Evolutionary conservation across 2,113 vertebrate species (phyloP), one percentile per base, ranked within the genome.

Genomic region (Elephas maximus): DNA sequence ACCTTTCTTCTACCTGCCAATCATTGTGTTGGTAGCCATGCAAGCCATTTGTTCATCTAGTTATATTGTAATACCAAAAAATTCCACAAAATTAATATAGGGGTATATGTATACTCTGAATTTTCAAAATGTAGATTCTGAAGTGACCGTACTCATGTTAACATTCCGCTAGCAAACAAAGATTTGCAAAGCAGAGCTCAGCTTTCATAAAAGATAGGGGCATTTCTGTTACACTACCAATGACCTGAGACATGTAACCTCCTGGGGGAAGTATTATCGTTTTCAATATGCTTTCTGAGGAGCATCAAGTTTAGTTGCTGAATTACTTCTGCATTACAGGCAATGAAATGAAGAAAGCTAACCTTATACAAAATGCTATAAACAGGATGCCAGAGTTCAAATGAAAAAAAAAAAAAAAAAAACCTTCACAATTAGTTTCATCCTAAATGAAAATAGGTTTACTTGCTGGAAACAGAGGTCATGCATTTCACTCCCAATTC

Each of bases 151-250:
- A 0, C 79, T 97, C 90, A 0, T 45, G 33, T 90, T n/a, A 93
- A 80, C 2, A 1, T 63, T 94, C 73, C 73, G 85, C 51, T 0
- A 9, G 92, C 67, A 96, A 97, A 73, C 53, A 73, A 53, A 96
- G 89, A 6, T 2, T 96, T 97, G 86, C 74, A 96, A 94, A 97
- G 67, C 95, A 96, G 96, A 98, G 91, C 83, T 96, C 82, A 93
- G 88, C 95, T 94, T 84, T 96, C 96, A 78, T 74, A 53, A 79
- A 96, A 97, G 77, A 69, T 67, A 14, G 53, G 82, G 65, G 78
- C 88, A 17, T 93, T 69, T 86, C 92, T 95, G 81, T 97, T 96
- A 97, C 8, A 14, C 82, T 92, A 78, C 76, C 95, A 21, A 7
- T 96, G 97, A 87, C 95, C 91, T 95, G 95, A 96, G 97, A 79